A percentile compares a stretch with the other conserved stretches of the same genome.
Evolutionary conservation across 35 echinoderm and acorn worm species (phyloP).

Genomic region (Amphiura filiformis): DNA sequence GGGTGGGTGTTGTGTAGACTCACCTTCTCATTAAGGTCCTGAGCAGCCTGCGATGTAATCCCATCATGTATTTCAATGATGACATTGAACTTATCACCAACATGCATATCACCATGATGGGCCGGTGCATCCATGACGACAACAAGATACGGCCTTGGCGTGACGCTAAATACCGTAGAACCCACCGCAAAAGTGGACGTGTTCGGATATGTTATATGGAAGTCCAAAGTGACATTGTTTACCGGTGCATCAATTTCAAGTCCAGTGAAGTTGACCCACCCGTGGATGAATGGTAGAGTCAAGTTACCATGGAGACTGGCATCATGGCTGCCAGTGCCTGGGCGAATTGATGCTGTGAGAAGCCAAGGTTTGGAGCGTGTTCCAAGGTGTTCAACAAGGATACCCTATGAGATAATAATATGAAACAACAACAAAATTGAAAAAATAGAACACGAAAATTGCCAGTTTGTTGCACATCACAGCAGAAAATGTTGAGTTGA

Average conservation of each 20-base stretch:
- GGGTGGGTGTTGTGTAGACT: too few relatives aligned
- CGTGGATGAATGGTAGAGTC: slow-evolving; percentile 53
- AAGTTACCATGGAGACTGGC: slow-evolving; percentile 58
- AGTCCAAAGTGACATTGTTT: slow-evolving; percentile 64
- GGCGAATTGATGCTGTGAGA: slow-evolving; percentile 52
- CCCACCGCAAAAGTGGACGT: slow-evolving; percentile 43
- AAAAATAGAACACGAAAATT: too few relatives aligned
- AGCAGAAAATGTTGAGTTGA: too few relatives aligned
- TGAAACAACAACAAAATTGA: too few relatives aligned
- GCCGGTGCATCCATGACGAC: slow-evolving; percentile 27
- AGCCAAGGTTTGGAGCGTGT: slow-evolving; percentile 65
- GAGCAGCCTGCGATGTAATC: slow-evolving; percentile 12
- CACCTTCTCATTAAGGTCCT: slow-evolving; percentile 37
- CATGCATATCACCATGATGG: not conserved
- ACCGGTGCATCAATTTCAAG: slow-evolving; percentile 44
- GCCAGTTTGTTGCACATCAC: too few relatives aligned
- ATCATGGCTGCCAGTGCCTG: slow-evolving; percentile 2
- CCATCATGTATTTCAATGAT: slow-evolving; percentile 53
- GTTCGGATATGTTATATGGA: slow-evolving; percentile 69
- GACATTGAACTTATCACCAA: slow-evolving; percentile 46
- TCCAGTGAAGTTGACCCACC: slow-evolving; percentile 81
- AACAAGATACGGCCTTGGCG: slow-evolving; percentile 41
- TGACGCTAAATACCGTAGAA: slow-evolving; percentile 59
- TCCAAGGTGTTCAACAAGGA: slow-evolving; percentile 61
- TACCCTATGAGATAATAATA: slow-evolving; percentile 46